These are phyloP conservation scores for Pipistrellus kuhlii DNA, from an alignment of 2,797 vertebrate species.

Conservation along the genomic window DNA sequence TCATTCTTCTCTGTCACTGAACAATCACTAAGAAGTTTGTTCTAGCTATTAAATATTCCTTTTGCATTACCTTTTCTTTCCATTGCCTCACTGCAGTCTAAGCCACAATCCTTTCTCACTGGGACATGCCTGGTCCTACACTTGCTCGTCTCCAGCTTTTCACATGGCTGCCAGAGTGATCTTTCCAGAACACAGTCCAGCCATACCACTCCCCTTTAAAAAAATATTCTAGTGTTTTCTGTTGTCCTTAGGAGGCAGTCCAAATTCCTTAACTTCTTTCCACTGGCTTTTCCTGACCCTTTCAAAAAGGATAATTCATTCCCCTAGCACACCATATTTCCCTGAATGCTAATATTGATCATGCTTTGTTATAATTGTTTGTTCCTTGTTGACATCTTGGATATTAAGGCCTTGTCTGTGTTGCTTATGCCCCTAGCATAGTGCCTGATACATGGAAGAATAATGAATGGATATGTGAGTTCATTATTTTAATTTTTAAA, in stretches of 20 bases:
- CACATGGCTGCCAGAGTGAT: not conserved
- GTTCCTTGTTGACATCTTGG: conserved; percentile 21
- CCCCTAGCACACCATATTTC: not conserved
- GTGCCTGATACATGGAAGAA: not conserved
- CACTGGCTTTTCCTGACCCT: conserved; percentile 17
- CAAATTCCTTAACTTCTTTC: conserved; percentile 17
- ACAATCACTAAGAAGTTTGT: not conserved
- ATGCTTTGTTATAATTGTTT: conserved; percentile 23
- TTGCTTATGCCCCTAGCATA: not conserved
- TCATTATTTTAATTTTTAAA: conserved; percentile 31
- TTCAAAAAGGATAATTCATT: not conserved
- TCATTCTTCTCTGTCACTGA: not conserved
- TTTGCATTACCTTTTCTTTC: not conserved
- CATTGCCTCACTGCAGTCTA: not conserved
- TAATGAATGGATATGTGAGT: not conserved
- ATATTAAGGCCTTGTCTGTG: not conserved
- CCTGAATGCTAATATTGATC: not conserved
- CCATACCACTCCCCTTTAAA: not conserved
- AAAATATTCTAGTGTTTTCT: conserved; percentile 1
- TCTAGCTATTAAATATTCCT: not conserved
- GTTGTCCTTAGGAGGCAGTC: not conserved
- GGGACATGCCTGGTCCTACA: not conserved
- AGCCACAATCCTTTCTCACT: not conserved
- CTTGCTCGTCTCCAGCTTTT: conserved; percentile 12
- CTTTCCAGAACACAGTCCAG: conserved; percentile 12